Conservation (phyloP, 2,888 invertebrate species). For the Spatulosminthurus flaviceps region DNA sequence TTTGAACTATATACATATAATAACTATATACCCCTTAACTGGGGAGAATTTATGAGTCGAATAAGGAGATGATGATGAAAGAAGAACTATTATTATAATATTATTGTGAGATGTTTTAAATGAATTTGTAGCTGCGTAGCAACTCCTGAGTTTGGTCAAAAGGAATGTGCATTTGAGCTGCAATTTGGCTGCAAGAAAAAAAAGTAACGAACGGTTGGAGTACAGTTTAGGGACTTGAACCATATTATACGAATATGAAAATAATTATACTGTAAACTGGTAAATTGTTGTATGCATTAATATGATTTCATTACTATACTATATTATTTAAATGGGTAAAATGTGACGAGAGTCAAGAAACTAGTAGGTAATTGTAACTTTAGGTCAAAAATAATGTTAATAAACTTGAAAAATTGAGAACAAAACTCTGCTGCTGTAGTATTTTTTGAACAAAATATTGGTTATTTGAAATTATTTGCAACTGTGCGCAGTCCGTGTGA, state of each 20-base stretch:
- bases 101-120: not conserved
- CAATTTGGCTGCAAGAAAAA: not conserved
- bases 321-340: constrained; percentile 3
- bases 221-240: not conserved
- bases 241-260: constrained; percentile 18
- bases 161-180: not conserved
- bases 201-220: constrained; percentile 12
- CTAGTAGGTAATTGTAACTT: constrained; percentile 2
- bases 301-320: not conserved
- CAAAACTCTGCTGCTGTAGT: not conserved
- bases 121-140: not conserved
- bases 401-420: constrained; percentile 3
- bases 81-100: too few species aligned
- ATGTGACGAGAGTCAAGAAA: constrained; percentile 16
- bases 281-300: constrained; percentile 18
- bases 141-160: not conserved
- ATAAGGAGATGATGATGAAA: not conserved
- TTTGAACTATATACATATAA: not conserved
- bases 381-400: constrained; percentile 8
- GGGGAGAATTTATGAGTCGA: not conserved
- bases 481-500: too few species aligned
- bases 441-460: too few species aligned
- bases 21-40: not conserved
- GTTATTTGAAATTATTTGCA: too few species aligned
- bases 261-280: constrained; percentile 4